Percentiles rank a stretch among this genome's conserved stretches.
Conservation (phyloP, 2,888 invertebrate genomes). For the Trichacis sp. region DNA sequence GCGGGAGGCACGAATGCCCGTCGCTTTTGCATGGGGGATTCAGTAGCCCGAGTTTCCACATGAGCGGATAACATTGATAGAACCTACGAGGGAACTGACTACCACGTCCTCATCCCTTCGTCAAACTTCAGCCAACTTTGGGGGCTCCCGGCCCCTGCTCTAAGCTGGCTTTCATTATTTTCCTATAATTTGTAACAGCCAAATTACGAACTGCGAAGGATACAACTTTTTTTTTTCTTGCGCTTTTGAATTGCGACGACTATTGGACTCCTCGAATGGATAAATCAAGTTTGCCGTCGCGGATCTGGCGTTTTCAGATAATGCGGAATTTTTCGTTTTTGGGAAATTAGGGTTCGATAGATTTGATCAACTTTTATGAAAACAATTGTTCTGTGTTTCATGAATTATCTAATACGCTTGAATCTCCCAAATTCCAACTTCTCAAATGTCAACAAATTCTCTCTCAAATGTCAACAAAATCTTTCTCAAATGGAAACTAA, state of each 20-base stretch:
- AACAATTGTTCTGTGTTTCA: too few species aligned
- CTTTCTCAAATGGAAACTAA: too few species aligned
- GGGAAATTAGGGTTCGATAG: too few species aligned
- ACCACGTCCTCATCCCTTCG: constrained; percentile 62
- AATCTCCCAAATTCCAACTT: too few species aligned
- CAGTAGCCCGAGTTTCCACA: constrained; percentile 65
- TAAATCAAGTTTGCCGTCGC: too few species aligned
- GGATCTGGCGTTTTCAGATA: too few species aligned
- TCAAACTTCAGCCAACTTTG: constrained; percentile 62
- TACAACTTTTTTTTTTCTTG: constrained; percentile 12
- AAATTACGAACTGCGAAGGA: constrained; percentile 34
- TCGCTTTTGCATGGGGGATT: constrained; percentile 61
- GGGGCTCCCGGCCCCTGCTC: constrained; percentile 45
- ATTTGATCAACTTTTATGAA: too few species aligned
- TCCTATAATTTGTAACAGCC: constrained; percentile 65
- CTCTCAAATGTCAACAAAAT: too few species aligned
- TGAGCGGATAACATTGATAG: constrained; percentile 67
- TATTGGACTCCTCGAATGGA: background rate
- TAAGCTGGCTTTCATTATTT: constrained; percentile 67
- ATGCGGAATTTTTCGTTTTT: too few species aligned
- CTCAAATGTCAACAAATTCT: too few species aligned
- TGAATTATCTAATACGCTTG: too few species aligned
- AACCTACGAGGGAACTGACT: constrained; percentile 57
- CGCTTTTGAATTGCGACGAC: constrained; percentile 3
- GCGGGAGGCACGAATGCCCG: constrained; percentile 62